Evolutionary conservation across 2,888 invertebrate genomes (phyloP).

Genomic region (Oligia latruncula): DNA sequence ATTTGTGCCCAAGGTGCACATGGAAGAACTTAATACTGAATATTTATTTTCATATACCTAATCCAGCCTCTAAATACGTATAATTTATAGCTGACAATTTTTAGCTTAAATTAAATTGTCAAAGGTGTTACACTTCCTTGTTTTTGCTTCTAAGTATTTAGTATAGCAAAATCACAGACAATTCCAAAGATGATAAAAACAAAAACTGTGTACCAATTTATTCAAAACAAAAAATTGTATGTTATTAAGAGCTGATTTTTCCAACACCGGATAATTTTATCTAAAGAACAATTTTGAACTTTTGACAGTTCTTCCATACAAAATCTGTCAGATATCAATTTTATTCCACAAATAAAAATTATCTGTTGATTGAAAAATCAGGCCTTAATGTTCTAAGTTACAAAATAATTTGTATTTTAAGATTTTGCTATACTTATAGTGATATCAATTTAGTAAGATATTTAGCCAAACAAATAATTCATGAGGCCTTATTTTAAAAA

Average conservation of each 20-base stretch:
- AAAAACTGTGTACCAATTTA: not conserved
- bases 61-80: slow-evolving; percentile 52
- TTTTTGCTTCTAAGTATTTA: slow-evolving; percentile 63
- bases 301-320: no score
- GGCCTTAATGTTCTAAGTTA: not conserved
- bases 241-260: not conserved
- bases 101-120: slow-evolving; percentile 47
- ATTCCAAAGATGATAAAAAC: not conserved
- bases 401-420: not conserved
- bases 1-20: slow-evolving; percentile 4
- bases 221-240: not conserved
- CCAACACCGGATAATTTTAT: no score
- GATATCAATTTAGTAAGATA: slow-evolving; percentile 63
- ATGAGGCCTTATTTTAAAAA: slow-evolving; percentile 55
- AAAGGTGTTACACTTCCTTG: slow-evolving; percentile 53
- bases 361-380: no score
- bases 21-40: slow-evolving; percentile 9
- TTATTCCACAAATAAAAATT: no score
- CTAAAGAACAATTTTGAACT: no score
- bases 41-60: slow-evolving; percentile 26
- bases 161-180: slow-evolving; percentile 61
- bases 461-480: slow-evolving; percentile 70
- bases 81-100: slow-evolving; percentile 38
- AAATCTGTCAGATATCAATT: no score
- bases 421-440: slow-evolving; percentile 56